Conservation (phyloP, 2,113 vertebrate genomes). For the Mystacornis crossleyi region DNA sequence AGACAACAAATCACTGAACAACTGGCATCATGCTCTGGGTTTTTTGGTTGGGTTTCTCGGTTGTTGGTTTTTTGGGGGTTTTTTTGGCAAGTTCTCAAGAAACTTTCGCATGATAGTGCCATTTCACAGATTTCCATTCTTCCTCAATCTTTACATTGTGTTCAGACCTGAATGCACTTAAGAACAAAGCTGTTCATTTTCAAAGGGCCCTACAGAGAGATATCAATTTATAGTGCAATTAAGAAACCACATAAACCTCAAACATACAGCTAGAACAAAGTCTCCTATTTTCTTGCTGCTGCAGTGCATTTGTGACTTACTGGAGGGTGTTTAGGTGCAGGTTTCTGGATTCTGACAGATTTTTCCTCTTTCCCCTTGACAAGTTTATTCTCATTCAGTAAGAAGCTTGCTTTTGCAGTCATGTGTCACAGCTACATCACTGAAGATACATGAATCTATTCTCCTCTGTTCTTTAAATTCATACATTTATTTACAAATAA, state of each 20-base stretch:
- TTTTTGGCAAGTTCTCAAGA: not conserved
- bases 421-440: not conserved
- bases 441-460: accelerated
- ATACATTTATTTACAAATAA: not conserved
- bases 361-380: not conserved
- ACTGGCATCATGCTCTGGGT: accelerated
- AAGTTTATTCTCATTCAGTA: not conserved
- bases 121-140: not conserved
- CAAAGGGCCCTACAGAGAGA: not conserved
- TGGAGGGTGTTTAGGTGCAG: not conserved
- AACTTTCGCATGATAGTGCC: not conserved
- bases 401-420: not conserved
- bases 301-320: not conserved
- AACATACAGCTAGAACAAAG: not conserved
- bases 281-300: not conserved
- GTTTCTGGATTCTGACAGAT: not conserved
- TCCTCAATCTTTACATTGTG: not conserved
- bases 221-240: not conserved
- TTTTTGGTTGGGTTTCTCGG: not conserved
- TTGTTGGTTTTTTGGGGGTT: not conserved
- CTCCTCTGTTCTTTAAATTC: not conserved
- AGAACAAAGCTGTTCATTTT: not conserved
- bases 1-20: not conserved
- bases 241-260: not conserved
- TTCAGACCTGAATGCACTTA: not conserved